phyloP scores from a whole-genome alignment of 2,888 invertebrate genomes.

The Dasysyrphus tricinctus region DNA sequence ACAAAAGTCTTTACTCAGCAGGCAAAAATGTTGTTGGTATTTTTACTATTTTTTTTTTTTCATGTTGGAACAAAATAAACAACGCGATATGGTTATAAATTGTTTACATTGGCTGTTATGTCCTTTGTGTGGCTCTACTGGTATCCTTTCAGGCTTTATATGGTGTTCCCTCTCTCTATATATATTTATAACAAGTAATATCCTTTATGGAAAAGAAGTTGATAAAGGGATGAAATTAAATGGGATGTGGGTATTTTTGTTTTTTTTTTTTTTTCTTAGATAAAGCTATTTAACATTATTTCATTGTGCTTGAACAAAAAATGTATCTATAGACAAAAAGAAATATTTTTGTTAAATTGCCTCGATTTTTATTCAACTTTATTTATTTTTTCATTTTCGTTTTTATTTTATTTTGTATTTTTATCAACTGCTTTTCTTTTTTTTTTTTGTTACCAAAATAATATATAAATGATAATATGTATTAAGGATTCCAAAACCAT shows the following conservation, averaged over 20 bases:
- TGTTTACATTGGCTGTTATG: constrained; percentile 33
- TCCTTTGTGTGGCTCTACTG: constrained; percentile 32
- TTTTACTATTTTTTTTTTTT: neutral
- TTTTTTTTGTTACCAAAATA: neutral
- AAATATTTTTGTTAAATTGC: neutral
- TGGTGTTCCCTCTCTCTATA: neutral
- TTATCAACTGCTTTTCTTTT: neutral
- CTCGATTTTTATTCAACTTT: constrained; percentile 6
- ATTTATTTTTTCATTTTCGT: neutral
- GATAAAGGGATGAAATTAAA: constrained; percentile 14
- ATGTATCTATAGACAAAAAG: neutral
- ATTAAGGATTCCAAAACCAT: neutral
- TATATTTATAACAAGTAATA: constrained; percentile 35
- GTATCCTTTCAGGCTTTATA: constrained; percentile 26
- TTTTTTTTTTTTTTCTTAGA: neutral
- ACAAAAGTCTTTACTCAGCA: constrained; percentile 36
- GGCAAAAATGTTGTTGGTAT: constrained; percentile 1
- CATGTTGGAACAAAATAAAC: constrained; percentile 10
- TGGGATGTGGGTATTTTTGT: neutral
- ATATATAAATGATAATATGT: neutral
- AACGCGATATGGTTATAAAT: constrained; percentile 40
- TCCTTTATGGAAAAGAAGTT: constrained; percentile 24
- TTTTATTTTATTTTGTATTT: neutral
- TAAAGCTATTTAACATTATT: constrained; percentile 41
- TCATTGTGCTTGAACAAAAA: constrained; percentile 11